phyloP scores from a whole-genome alignment of 2,888 invertebrate species.

The Cantharis lateralis region DNA sequence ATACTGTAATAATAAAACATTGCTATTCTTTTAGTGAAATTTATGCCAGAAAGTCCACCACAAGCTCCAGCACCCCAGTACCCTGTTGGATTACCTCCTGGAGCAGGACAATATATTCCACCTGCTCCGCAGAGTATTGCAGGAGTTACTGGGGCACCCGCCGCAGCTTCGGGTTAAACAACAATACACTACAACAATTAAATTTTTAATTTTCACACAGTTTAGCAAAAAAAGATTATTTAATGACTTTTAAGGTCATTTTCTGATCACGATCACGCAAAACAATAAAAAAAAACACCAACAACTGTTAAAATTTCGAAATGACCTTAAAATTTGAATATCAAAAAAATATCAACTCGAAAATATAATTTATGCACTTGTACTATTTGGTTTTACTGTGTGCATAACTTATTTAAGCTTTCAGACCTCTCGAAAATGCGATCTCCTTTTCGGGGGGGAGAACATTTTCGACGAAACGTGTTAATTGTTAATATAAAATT shows the following conservation, averaged over 20 bases:
- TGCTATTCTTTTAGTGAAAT: slow-evolving; percentile 38
- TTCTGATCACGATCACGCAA: background rate
- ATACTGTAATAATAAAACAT: background rate
- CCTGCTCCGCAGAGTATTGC: background rate
- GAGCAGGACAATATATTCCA: background rate
- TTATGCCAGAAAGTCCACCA: slow-evolving; percentile 38
- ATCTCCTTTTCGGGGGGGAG: background rate
- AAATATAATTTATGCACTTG: background rate
- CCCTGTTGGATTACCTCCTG: slow-evolving; percentile 14
- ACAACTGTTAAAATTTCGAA: slow-evolving; percentile 11
- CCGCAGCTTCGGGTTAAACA: slow-evolving; percentile 18
- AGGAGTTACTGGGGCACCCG: slow-evolving; percentile 9
- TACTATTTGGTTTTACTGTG: slow-evolving; percentile 24
- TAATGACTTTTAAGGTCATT: slow-evolving; percentile 16
- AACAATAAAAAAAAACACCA: slow-evolving; percentile 19
- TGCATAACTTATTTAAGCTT: slow-evolving; percentile 22
- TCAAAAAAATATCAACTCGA: slow-evolving; percentile 1
- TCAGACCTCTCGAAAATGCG: slow-evolving; percentile 10
- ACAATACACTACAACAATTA: background rate
- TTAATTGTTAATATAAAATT: background rate
- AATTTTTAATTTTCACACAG: background rate
- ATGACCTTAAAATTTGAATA: slow-evolving; percentile 16
- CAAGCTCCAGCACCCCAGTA: slow-evolving; percentile 26
- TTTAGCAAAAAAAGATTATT: background rate
- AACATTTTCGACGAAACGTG: background rate